Conservation (phyloP, 2,888 invertebrate genomes). For the Parnassius orleans region DNA sequence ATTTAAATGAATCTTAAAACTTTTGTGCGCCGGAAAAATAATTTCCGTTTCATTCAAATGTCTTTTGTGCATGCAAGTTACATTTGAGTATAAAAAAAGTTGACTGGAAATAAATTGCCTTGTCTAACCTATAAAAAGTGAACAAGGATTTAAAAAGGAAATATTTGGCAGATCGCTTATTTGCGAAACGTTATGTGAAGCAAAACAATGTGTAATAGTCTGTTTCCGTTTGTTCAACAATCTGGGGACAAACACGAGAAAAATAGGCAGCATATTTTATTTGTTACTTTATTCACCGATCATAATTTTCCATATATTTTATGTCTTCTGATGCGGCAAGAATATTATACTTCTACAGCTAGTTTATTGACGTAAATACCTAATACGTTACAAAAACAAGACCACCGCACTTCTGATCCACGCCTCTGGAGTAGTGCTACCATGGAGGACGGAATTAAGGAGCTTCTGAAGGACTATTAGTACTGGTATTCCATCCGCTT, state of each 20-base stretch:
- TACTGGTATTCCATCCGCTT: too few relatives aligned
- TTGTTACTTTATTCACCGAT: too few relatives aligned
- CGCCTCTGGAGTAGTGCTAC: too few relatives aligned
- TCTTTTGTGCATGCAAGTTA: neutral
- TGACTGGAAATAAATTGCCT: neutral
- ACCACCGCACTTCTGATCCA: too few relatives aligned
- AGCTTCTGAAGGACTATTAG: too few relatives aligned
- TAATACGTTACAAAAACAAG: too few relatives aligned
- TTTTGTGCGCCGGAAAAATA: neutral
- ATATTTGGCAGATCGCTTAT: neutral
- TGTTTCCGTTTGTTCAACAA: neutral
- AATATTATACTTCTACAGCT: too few relatives aligned
- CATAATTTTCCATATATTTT: too few relatives aligned
- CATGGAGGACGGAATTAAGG: too few relatives aligned
- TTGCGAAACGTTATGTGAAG: neutral
- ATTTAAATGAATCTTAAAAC: neutral
- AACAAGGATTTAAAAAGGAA: neutral
- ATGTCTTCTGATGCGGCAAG: too few relatives aligned
- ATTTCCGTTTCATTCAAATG: neutral
- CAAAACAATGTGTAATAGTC: neutral
- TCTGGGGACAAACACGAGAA: neutral
- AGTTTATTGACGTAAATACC: too few relatives aligned
- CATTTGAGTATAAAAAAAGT: neutral
- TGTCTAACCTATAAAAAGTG: neutral
- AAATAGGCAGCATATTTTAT: too few relatives aligned